phyloP scores from a whole-genome alignment of 1,140 invertebrate species.

The Drosophila subobscura region DNA sequence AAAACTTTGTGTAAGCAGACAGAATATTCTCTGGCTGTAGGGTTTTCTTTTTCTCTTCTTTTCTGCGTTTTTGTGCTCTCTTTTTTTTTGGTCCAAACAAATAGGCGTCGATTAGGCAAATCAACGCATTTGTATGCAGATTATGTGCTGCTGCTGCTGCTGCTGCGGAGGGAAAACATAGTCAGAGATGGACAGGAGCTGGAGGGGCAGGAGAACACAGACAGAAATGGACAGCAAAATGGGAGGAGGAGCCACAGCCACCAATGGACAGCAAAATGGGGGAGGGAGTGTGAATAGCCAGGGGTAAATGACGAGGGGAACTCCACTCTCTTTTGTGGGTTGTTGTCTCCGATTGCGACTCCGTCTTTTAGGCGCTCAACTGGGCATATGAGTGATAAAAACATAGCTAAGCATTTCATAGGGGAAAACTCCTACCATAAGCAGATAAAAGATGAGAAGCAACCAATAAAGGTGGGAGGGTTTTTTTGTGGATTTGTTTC shows the following conservation, averaged over 20 bases:
- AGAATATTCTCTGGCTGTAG: constrained; percentile 54
- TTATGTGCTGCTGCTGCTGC: constrained; percentile 63
- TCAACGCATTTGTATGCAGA: constrained; percentile 81
- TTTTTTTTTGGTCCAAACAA: constrained; percentile 62
- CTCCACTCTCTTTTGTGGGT: constrained; percentile 5
- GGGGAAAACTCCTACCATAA: constrained; percentile 17
- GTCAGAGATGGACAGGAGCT: background rate
- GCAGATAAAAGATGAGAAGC: constrained; percentile 13
- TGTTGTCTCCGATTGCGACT: constrained; percentile 70
- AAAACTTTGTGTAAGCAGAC: constrained; percentile 55
- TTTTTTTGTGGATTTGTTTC: too few species aligned
- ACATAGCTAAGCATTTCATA: constrained; percentile 26
- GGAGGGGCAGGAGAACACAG: too few species aligned
- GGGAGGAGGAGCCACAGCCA: constrained; percentile 2
- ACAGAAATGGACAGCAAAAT: background rate
- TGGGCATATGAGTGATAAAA: constrained; percentile 72
- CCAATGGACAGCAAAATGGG: background rate
- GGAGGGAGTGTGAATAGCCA: background rate
- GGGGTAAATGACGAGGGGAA: too few species aligned
- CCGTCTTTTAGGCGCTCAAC: constrained; percentile 60
- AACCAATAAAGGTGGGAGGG: too few species aligned
- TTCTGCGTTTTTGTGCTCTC: background rate
- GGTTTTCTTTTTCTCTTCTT: background rate
- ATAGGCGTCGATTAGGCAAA: constrained; percentile 81
- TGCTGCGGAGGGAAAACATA: constrained; percentile 23